Evolutionary conservation across 2,113 vertebrate species (phyloP).

Genomic region (Rhinopithecus roxellana): DNA sequence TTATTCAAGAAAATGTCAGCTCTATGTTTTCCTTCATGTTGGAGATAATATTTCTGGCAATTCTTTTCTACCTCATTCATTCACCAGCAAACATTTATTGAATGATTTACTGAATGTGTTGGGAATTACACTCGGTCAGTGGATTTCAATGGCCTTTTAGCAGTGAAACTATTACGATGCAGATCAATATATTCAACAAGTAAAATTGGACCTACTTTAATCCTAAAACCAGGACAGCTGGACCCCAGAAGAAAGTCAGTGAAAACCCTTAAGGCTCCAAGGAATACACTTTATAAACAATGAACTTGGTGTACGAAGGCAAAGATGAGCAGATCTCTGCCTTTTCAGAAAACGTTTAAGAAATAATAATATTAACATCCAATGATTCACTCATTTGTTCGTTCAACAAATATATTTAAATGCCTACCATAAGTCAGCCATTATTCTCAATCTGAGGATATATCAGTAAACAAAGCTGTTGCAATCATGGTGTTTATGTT

Average conservation of each 20-base stretch:
- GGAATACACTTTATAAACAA: background rate
- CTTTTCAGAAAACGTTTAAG: background rate
- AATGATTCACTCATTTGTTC: background rate
- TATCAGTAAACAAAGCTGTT: background rate
- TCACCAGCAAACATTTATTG: slow-evolving; percentile 9
- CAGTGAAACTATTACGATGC: background rate
- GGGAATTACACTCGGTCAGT: background rate
- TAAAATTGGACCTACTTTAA: background rate
- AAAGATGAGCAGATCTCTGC: background rate
- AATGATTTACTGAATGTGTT: background rate
- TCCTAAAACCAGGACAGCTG: background rate
- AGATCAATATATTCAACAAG: background rate
- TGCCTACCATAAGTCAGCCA: background rate
- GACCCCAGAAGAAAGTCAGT: background rate
- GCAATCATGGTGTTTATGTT: background rate
- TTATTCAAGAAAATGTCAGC: slow-evolving; percentile 26
- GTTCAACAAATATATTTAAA: background rate
- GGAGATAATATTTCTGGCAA: background rate
- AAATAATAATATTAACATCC: background rate
- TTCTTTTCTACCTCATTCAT: background rate
- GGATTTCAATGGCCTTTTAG: slow-evolving; percentile 20
- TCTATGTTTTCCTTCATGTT: background rate
- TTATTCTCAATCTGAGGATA: background rate
- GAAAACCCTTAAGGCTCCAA: background rate
- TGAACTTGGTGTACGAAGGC: background rate